Conservation (phyloP, 1,140 invertebrate species). For the Sycobia sp. region DNA sequence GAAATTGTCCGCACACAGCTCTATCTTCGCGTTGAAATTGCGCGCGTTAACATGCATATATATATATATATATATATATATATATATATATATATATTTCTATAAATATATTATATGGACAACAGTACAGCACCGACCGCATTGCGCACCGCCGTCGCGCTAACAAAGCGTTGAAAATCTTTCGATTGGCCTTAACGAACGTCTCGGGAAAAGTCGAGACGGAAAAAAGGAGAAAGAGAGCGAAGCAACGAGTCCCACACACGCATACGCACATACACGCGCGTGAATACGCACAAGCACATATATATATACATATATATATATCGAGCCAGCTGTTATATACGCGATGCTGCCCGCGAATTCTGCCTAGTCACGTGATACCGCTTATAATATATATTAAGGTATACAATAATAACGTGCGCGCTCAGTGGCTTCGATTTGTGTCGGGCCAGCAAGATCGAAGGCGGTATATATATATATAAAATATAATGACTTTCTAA, state of each 20-base stretch:
- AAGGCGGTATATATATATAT: too few relatives aligned
- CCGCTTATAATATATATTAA: not conserved
- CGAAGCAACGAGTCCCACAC: slow-evolving; percentile 4
- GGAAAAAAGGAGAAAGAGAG: not conserved
- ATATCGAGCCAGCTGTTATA: slow-evolving; percentile 42
- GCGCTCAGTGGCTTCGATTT: slow-evolving; percentile 22
- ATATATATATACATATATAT: too few relatives aligned
- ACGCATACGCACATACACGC: too few relatives aligned
- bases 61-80: too few relatives aligned
- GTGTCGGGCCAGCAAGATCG: not conserved
- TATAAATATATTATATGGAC: too few relatives aligned
- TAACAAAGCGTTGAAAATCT: slow-evolving; percentile 49
- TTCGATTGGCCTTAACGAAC: slow-evolving; percentile 48
- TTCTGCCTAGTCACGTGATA: slow-evolving; percentile 49
- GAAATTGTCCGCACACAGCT: too few relatives aligned
- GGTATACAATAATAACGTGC: not conserved
- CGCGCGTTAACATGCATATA: too few relatives aligned
- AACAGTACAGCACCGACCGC: too few relatives aligned
- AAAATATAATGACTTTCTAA: slow-evolving; percentile 29
- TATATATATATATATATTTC: too few relatives aligned
- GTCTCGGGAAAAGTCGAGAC: not conserved
- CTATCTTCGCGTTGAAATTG: too few relatives aligned
- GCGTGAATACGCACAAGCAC: not conserved
- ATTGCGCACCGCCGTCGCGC: too few relatives aligned
- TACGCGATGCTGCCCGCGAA: slow-evolving; percentile 24